Evolutionary conservation across 2,888 invertebrate genomes (phyloP), one percentile per base, ranked within the genome.

Genomic region (Coleophora deauratella): DNA sequence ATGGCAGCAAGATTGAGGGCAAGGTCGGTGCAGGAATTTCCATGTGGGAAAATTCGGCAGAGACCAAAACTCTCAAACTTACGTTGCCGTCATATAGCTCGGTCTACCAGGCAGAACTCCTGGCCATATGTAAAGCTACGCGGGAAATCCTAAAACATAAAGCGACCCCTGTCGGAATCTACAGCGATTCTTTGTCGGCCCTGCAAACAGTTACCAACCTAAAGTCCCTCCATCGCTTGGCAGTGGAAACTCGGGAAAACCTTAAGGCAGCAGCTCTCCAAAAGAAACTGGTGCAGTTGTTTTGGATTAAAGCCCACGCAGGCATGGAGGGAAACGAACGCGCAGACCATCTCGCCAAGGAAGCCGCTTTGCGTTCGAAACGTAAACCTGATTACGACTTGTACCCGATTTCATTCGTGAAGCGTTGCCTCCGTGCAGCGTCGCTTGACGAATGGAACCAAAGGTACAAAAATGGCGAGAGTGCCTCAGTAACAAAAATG

Each of bases 131-230:
- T n/a, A n/a, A n/a, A n/a, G n/a, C n/a, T n/a, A n/a, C n/a, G n/a
- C n/a, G n/a, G n/a, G n/a, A n/a, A n/a, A n/a, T n/a, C 40, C 40
- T 40, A 37, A 37, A 40, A 40, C 40, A 34, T 40, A 40, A 40
- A 34, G 35, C 35, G 35, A 40, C 40, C 40, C 35, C 34, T 35
- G 35, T 35, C 35, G 35, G 35, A 34, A 34, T 40, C n/a, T n/a
- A n/a, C n/a, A n/a, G n/a, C n/a, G n/a, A n/a, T n/a, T n/a, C n/a
- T n/a, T n/a, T n/a, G n/a, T n/a, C n/a, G n/a, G n/a, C n/a, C n/a
- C n/a, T n/a, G n/a, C n/a, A n/a, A n/a, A n/a, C n/a, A n/a, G n/a
- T n/a, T n/a, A n/a, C n/a, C n/a, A 40, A 40, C 40, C 35, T 35
- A 35, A 40, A 31, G 35, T 40, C 31, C 31, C 40, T 35, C 35